These are phyloP conservation scores for Opisthocomus hoazin DNA, from an alignment of 2,113 vertebrate species.

Conservation along the genomic window DNA sequence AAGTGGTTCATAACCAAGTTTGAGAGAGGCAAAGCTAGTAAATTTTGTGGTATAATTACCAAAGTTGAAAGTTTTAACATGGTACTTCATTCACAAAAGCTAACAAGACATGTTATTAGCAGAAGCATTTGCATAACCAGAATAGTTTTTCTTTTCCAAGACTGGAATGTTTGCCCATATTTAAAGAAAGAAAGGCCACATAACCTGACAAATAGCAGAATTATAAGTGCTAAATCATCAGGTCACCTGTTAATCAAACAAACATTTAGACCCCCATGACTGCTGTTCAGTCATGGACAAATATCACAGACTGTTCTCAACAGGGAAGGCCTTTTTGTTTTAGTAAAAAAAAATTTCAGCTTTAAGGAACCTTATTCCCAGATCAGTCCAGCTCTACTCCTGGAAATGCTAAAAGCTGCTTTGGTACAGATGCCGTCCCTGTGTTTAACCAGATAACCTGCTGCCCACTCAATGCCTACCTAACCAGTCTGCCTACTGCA, in stretches of 20 bases:
- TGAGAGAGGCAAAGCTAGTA: neutral
- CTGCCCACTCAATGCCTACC: accelerated
- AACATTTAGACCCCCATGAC: neutral
- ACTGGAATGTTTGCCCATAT: neutral
- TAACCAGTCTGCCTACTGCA: neutral
- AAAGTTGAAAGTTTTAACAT: neutral
- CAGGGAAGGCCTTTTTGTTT: neutral
- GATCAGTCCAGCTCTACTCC: neutral
- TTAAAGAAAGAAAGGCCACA: neutral
- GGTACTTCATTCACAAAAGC: neutral
- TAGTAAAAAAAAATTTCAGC: neutral
- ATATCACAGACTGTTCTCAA: neutral
- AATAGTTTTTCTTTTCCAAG: neutral
- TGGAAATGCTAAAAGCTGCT: neutral
- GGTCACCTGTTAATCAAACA: neutral
- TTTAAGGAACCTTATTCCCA: neutral
- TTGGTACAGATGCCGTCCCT: neutral
- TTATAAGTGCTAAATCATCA: neutral
- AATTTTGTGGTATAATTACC: neutral
- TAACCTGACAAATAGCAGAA: neutral
- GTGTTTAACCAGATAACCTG: neutral
- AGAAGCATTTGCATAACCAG: neutral
- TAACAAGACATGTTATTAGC: neutral
- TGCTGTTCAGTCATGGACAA: neutral
- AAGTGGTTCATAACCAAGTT: neutral